phyloP scores from a whole-genome alignment of 2,888 invertebrate species.

The Dusona sp. region DNA sequence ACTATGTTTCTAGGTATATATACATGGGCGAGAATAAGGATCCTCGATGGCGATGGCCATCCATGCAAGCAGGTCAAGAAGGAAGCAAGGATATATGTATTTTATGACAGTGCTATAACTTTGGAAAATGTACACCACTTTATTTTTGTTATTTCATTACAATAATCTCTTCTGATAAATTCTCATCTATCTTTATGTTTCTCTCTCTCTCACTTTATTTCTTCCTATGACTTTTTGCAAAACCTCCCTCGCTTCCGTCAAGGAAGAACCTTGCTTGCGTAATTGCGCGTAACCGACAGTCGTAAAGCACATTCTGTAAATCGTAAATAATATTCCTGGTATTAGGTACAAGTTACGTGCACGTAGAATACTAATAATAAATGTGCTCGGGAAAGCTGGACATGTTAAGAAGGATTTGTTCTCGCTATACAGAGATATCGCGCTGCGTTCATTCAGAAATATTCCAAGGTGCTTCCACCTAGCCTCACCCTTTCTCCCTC shows the following conservation, averaged over 20 bases:
- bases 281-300: conserved; percentile 60
- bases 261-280: conserved; percentile 65
- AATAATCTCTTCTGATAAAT: conserved; percentile 44
- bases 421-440: not conserved
- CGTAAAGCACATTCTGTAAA: conserved; percentile 60
- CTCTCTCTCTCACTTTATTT: conserved; percentile 19
- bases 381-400: conserved; percentile 53
- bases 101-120: conserved; percentile 5
- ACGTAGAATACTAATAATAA: conserved; percentile 35
- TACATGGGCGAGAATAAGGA: conserved; percentile 50
- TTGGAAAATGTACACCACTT: not conserved
- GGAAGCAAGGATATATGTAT: conserved; percentile 6
- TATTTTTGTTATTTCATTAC: conserved; percentile 34
- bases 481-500: conserved; percentile 11
- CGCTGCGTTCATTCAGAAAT: conserved; percentile 57
- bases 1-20: conserved; percentile 10
- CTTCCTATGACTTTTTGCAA: conserved; percentile 2
- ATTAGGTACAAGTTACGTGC: conserved; percentile 36
- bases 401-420: conserved; percentile 43
- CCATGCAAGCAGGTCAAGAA: conserved; percentile 53
- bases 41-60: conserved; percentile 49
- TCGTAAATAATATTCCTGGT: conserved; percentile 49
- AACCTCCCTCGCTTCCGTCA: conserved; percentile 43
- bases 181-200: not conserved
- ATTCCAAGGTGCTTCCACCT: conserved; percentile 56